Base-by-base conservation (phyloP, 2,888 invertebrate genomes). In the Muscina levida region DNA sequence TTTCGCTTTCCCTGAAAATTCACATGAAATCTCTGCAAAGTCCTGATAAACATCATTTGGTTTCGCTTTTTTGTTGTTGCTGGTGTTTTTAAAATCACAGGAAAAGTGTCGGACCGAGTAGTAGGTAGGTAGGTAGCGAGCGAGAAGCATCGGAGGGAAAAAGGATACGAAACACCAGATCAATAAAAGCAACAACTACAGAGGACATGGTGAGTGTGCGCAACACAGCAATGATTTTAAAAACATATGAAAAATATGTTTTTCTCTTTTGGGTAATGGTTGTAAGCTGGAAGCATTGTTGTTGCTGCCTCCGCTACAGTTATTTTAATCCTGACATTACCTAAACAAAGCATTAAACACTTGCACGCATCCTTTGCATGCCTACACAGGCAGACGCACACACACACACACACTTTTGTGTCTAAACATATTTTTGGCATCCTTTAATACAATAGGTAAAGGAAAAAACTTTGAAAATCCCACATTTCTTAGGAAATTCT, bases 401-500 rank as follows among this genome's bases (percentile, higher is more conserved):
- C 10, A 67, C 48, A 72, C 8, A 39, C 51, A 10, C 15, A 5
- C 31, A 65, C 22, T 31, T 5, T n/a, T n/a, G n/a, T n/a, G n/a
- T n/a, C n/a, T n/a, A n/a, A 67, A 62, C 42, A 42, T 11, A 62
- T 26, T 26, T 59, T n/a, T 31, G 31, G n/a, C 15, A 8, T 31
- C 22, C 11, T 57, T 57, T 15, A 1, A 11, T 10, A 22, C 19
- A 19, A 10, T 8, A 31, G 31, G 59, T 26, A 11, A 39, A 31
- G 42, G 66, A 72, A 73, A n/a, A 81, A 81, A 81, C 66, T 71
- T 81, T 81, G 65, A 77, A 71, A 77, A 17, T 59, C 71, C 42
- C 53, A 37, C 73, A 57, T 72, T 48, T 59, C 22, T 72, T 5
- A 15, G 17, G 22, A 42, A 1, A 42, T 62, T 8, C 26, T 71